Base-by-base conservation (phyloP, 2,113 vertebrate species). In the Apodemus sylvaticus region DNA sequence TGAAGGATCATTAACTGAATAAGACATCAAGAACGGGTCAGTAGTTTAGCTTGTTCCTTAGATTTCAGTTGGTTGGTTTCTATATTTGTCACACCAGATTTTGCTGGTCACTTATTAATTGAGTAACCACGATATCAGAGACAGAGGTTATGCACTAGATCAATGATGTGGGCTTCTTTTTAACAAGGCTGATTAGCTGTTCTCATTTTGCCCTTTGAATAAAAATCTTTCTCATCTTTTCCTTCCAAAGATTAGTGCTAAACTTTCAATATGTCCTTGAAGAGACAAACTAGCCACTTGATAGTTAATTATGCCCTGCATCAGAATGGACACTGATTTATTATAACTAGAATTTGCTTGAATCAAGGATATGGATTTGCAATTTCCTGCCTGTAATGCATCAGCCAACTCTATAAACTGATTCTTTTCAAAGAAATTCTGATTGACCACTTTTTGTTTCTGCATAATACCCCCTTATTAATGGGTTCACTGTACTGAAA, bases 211-310 rank as follows among this genome's bases (percentile, higher is more conserved):
- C 24, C 83, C 81, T 90, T 68, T 91, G 76, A 88, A 22, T 60
- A 88, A 88, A 34, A 88, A 26, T 58, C 39, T 94, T 92, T 58
- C 24, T 86, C 53, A 66, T 45, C 24, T 85, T 91, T 94, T 42
- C 29, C 29, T 78, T 45, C 12, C 78, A 89, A 85, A 86, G 55
- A 77, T 71, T 51, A 79, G 7, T 74, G 55, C 16, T 53, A 79
- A 92, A 73, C 17, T 13, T 62, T 92, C 48, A 94, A 19, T 86
- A 73, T 85, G 39, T 29, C 39, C 45, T 92, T 66, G 29, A 89
- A 73, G 34, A 86, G n/a, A 79, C 2, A 94, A 89, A 79, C 26
- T 26, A 95, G n/a, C 39, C 55, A 55, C 68, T 94, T 96, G 66
- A 66, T 90, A 22, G 26, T 29, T 86, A 71, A 86, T 74, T 94